These are phyloP conservation scores for Thalpophila matura DNA, from an alignment of 2,888 invertebrate species.

Conservation along the genomic window DNA sequence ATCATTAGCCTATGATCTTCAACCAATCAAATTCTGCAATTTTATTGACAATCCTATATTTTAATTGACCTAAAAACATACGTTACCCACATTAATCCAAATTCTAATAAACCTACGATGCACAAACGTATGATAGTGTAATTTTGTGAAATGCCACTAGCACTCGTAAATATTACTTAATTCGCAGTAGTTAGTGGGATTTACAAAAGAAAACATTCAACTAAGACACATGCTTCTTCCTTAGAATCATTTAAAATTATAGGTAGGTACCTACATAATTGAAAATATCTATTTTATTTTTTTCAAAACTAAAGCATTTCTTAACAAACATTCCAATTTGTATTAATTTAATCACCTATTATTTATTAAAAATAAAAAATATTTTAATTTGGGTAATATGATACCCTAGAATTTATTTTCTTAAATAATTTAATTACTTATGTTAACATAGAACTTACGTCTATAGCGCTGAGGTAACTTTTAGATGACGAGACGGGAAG, in stretches of 20 bases:
- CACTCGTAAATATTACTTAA: no score
- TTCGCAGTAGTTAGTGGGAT: no score
- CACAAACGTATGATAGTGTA: no score
- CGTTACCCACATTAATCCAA: no score
- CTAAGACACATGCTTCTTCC: constrained; percentile 2
- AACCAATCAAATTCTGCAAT: no score
- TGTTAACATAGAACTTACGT: constrained; percentile 27
- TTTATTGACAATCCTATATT: no score
- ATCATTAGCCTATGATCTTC: no score
- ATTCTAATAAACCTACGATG: no score
- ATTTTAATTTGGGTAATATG: constrained; percentile 23
- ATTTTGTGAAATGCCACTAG: no score
- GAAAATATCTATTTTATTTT: not conserved
- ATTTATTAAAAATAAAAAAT: constrained; percentile 59
- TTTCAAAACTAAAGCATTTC: constrained; percentile 45
- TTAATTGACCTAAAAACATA: no score
- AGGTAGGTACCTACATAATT: no score
- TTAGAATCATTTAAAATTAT: not conserved
- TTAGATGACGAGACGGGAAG: constrained; percentile 48
- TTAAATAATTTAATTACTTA: constrained; percentile 23
- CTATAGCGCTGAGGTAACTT: constrained; percentile 25
- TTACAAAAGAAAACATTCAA: no score
- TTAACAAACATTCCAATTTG: constrained; percentile 68
- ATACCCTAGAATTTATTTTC: constrained; percentile 27
- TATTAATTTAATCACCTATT: constrained; percentile 51